Base-by-base conservation (phyloP, 1,140 invertebrate species). In the Galleria mellonella region DNA sequence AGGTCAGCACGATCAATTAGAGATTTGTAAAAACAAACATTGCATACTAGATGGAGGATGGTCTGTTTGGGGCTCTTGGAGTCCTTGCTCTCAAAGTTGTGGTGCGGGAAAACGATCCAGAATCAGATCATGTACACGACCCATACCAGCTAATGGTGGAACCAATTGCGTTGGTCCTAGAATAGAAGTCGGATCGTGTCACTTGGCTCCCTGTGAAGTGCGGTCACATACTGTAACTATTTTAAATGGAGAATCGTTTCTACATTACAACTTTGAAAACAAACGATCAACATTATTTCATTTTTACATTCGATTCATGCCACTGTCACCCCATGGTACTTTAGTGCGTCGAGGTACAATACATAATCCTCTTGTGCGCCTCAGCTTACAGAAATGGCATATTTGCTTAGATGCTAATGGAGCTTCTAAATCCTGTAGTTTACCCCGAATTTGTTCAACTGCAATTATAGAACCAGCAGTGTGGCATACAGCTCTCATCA, bases 61-160 rank as follows among this genome's bases (percentile, higher is more conserved):
- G 81, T 76, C 81, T 1, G 74, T 74, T 1, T 84, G 81, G 81
- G 54, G 77, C 11, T 40, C 55, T 32, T 84, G 81, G 81, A 72
- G 75, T 0, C 68, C 75, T 2, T 84, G 81, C 33, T 82, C 77
- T 4, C 69, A 73, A 43, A 58, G 62, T 4, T 84, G 81, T 46
- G 81, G 81, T 7, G 68, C 74, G 7, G 81, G 81, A 0, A 63
- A 47, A 38, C 57, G 70, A 17, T 72, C 60, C 6, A 62, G 77
- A 54, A 60, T 61, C 0, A 60, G 81, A 42, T 77, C 77, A 2
- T 84, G 81, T 38, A 77, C 81, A 1, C 56, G 76, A 35, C 81
- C 81, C 3, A 58, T 69, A 14, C 81, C 81, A 3, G 55, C 70
- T 29, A 72, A 67, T 5, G 46, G 44, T 15, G 76, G 77, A 11